Base-by-base conservation (phyloP, 2,888 invertebrate species). In the Apantesis nais region DNA sequence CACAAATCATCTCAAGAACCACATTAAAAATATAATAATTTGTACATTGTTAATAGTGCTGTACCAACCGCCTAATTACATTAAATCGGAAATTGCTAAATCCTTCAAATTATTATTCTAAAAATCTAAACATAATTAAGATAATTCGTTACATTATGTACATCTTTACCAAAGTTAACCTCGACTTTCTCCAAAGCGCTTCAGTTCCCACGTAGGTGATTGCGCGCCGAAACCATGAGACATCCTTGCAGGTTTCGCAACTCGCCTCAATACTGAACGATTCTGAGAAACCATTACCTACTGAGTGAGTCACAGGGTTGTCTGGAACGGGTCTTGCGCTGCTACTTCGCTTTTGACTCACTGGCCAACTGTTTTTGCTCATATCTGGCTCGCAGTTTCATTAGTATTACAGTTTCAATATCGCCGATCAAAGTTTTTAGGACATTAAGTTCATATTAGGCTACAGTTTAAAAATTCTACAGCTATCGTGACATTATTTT, bases 201-300 rank as follows among this genome's bases (percentile, higher is more conserved):
- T 55, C 70, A 71, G 78, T 86, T 86, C 86, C 79, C 85, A 86
- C 86, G 83, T 78, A 72, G 75, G 74, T 77, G 75, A 74, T 74
- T 74, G 78, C 83, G 76, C 75, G 75, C 79, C 81, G 73, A 82
- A 84, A 81, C 78, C 83, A 84, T 84, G 84, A 86, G 82, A 84
- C 87, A 86, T 86, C 84, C 84, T 86, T 83, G 82, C 82, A 85
- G 81, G 87, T 92, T 91, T 92, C 89, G 87, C 90, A 92, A 91
- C 86, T 75, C 85, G 85, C 85, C 87, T 88, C 88, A 86, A 88
- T 84, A 83, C 81, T 79, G 74, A 85, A 79, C 79, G 73, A 75
- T 87, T 86, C 92, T 83, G 86, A 85, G 92, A 92, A 92, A 79
- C 86, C 89, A 90, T 90, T 91, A 88, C 78, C 69, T 89, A 87